Base-by-base conservation (phyloP, 2,888 invertebrate species). In the Mesoligia furuncula region DNA sequence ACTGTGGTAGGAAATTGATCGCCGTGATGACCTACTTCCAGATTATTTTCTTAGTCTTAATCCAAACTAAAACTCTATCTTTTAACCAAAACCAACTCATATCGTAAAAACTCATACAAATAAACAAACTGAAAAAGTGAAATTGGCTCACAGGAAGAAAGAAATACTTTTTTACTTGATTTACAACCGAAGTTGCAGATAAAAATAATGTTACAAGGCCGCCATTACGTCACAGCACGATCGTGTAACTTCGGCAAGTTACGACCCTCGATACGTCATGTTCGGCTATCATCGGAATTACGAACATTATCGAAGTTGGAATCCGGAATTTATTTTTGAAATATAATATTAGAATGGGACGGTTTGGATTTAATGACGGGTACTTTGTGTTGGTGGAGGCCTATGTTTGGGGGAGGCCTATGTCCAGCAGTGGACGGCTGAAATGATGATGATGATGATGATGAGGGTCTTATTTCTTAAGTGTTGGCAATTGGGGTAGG, bases 241-340 rank as follows among this genome's bases (percentile, higher is more conserved):
- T 85, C 83, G 84, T 61, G 70, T 71, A 85, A 84, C 73, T 84
- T 84, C 79, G 82, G 78, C 78, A 73, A 85, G 71, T 79, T 84
- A 84, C 83, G 75, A 61, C 82, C 69, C 48, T 17, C 79, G 61
- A 84, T 83, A 85, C 84, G 85, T 84, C 84, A 84, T 83, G 76
- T 80, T 85, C 85, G 84, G 83, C 83, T 85, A 84, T 84, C 85
- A 85, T 84, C 85, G 83, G 84, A 85, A 79, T 84, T 85, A 84
- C 80, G 76, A 85, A 84, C 76, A 79, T 85, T 83, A 72, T 76
- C 71, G 73, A 84, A 84, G 71, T 84, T 83, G 64, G 85, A 82
- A 85, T 75, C 70, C 72, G 67, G 79, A 85, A 75, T 85, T 85
- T 85, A 84, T 85, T 79, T 85, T 84, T 82, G 79, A 84, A 84